Percentiles rank a stretch among this genome's conserved stretches.
Conservation (phyloP, 2,888 invertebrate species). For the Drosophila affinis region DNA sequence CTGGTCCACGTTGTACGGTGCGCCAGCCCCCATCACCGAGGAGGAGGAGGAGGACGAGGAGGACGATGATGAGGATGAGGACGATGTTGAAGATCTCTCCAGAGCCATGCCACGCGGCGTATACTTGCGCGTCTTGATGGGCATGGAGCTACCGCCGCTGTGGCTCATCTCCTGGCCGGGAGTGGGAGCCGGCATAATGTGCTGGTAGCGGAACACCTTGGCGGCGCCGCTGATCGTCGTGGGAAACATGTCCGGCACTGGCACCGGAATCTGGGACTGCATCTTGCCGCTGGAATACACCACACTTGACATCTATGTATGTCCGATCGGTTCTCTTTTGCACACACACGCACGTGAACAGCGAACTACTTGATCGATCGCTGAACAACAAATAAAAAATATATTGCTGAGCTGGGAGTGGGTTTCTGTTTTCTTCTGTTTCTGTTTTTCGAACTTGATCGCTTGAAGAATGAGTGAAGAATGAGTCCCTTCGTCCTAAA, state of each 20-base stretch:
- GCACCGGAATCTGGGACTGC: slow-evolving; percentile 13
- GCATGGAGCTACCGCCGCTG: slow-evolving; percentile 81
- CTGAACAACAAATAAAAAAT: slow-evolving; percentile 26
- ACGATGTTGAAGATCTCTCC: slow-evolving; percentile 21
- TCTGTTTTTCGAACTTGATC: slow-evolving; percentile 76
- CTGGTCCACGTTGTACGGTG: slow-evolving; percentile 85
- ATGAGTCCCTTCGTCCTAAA: slow-evolving; percentile 85
- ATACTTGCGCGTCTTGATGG: slow-evolving; percentile 89
- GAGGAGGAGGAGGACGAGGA: slow-evolving; percentile 15
- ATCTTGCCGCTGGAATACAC: slow-evolving; percentile 46
- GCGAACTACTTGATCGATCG: background rate
- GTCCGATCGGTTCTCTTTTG: slow-evolving; percentile 1
- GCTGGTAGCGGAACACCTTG: slow-evolving; percentile 79
- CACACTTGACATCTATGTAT: slow-evolving; percentile 28
- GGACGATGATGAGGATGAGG: slow-evolving; percentile 6
- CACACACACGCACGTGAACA: slow-evolving; percentile 34
- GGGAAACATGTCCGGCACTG: slow-evolving; percentile 53
- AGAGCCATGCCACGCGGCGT: slow-evolving; percentile 85
- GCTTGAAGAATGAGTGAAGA: slow-evolving; percentile 85
- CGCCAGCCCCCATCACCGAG: slow-evolving; percentile 22
- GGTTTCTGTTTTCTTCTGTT: background rate
- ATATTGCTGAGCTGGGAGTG: slow-evolving; percentile 21
- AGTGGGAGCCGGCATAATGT: slow-evolving; percentile 71
- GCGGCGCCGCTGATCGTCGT: slow-evolving; percentile 58
- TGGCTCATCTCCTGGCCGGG: slow-evolving; percentile 27